Conservation (phyloP, 2,113 vertebrate species). For the Alligator mississippiensis region DNA sequence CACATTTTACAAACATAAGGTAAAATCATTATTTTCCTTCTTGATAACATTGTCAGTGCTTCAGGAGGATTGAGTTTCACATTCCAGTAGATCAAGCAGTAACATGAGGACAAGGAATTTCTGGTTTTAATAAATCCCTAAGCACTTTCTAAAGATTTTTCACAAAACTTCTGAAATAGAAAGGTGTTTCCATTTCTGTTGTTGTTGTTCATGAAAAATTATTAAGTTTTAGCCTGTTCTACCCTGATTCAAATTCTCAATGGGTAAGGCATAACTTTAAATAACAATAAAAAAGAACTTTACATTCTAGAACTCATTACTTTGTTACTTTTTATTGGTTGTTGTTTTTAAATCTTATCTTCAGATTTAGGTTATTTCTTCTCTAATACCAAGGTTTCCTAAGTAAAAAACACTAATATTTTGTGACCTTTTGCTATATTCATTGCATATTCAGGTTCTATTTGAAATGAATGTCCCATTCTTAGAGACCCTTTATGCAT, state of each 20-base stretch:
- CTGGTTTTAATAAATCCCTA: neutral
- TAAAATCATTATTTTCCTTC: conserved; percentile 35
- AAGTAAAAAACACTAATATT: neutral
- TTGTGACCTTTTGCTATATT: neutral
- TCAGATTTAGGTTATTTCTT: neutral
- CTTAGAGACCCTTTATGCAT: conserved; percentile 19
- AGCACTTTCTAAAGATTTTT: neutral
- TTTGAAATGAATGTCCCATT: neutral
- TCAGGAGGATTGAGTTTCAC: neutral
- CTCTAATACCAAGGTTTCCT: neutral
- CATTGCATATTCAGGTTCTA: neutral
- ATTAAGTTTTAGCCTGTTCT: neutral
- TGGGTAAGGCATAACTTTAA: neutral
- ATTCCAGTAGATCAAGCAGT: neutral
- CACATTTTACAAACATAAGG: conserved; percentile 47
- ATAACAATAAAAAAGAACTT: neutral
- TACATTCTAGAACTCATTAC: neutral
- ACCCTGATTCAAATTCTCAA: neutral
- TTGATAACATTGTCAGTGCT: neutral
- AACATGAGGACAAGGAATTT: neutral
- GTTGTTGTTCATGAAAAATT: neutral
- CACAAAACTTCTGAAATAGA: neutral
- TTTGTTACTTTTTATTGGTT: neutral
- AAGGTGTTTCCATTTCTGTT: neutral
- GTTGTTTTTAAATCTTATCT: neutral